A percentile compares a stretch with the other conserved stretches of the same genome.
Evolutionary conservation across 2,888 invertebrate species (phyloP).

Genomic region (Nomada fabriciana): DNA sequence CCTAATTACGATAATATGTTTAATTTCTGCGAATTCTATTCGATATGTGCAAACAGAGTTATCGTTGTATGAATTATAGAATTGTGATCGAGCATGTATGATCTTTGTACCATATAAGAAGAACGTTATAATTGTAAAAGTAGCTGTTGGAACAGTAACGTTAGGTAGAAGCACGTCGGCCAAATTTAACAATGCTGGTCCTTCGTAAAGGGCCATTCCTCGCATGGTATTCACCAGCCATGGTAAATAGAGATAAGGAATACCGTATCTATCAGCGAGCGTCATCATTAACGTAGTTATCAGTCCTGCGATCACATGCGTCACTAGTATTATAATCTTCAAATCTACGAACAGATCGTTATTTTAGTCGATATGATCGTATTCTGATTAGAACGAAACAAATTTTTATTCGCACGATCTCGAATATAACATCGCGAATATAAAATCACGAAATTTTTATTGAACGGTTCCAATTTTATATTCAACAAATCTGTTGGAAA

Average conservation of each 20-base stretch:
- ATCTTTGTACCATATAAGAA: conserved; percentile 72
- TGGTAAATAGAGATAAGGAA: conserved; percentile 77
- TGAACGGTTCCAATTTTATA: too few species aligned
- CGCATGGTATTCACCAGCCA: conserved; percentile 76
- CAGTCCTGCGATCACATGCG: conserved; percentile 71
- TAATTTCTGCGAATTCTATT: conserved; percentile 12
- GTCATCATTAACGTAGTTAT: conserved; percentile 73
- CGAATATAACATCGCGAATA: neutral
- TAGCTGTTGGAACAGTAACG: conserved; percentile 66
- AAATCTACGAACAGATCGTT: conserved; percentile 64
- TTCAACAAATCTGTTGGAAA: too few species aligned
- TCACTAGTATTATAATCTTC: conserved; percentile 70
- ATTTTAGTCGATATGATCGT: neutral
- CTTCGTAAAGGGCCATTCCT: conserved; percentile 74
- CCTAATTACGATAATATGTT: neutral
- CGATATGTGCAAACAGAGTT: too few species aligned
- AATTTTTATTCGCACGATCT: neutral
- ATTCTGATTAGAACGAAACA: neutral
- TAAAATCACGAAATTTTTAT: neutral
- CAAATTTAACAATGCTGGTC: conserved; percentile 71
- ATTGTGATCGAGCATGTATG: conserved; percentile 5
- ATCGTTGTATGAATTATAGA: neutral
- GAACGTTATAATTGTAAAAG: conserved; percentile 70
- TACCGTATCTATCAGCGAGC: conserved; percentile 68
- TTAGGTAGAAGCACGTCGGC: conserved; percentile 68